Percentiles rank a stretch among this genome's conserved stretches.
phyloP scores from a whole-genome alignment of 1,140 invertebrate genomes.

The Aporrectodea caliginosa region DNA sequence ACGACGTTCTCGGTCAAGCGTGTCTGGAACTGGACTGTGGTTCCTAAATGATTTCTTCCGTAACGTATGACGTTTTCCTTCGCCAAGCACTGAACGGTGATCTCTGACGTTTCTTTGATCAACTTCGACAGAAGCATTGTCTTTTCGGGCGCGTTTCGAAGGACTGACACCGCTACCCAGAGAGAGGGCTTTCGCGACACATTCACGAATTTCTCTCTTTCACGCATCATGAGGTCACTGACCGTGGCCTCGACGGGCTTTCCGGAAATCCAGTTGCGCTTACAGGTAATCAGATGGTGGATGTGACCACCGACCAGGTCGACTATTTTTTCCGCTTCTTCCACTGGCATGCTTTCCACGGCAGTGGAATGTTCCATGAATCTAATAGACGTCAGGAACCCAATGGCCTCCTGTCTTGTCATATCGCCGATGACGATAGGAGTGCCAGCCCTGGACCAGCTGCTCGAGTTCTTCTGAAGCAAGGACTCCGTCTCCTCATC shows the following conservation, averaged over 20 bases:
- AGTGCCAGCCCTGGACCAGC: constrained; percentile 25
- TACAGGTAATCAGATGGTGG: constrained; percentile 12
- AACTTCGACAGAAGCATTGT: constrained; percentile 6
- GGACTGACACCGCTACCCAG: background rate
- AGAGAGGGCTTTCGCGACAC: background rate
- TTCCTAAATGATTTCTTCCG: background rate
- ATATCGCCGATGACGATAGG: constrained; percentile 28
- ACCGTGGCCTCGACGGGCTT: background rate
- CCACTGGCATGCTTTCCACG: background rate
- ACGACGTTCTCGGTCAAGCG: constrained; percentile 16
- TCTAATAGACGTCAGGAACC: background rate
- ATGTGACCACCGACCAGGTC: constrained; percentile 24
- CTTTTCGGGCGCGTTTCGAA: constrained; percentile 4
- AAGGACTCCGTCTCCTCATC: constrained; percentile 5
- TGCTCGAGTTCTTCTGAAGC: constrained; percentile 5
- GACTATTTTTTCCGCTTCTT: background rate
- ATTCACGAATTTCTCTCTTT: constrained; percentile 24
- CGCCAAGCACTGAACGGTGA: background rate
- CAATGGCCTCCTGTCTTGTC: constrained; percentile 6
- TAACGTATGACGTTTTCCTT: constrained; percentile 7
- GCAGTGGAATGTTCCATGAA: background rate
- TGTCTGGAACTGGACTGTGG: constrained; percentile 1
- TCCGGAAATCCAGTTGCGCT: background rate
- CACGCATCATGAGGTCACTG: constrained; percentile 1
- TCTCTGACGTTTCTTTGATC: background rate